Evolutionary conservation across 2,797 vertebrate species (phyloP).

Genomic region (Chelmon rostratus): DNA sequence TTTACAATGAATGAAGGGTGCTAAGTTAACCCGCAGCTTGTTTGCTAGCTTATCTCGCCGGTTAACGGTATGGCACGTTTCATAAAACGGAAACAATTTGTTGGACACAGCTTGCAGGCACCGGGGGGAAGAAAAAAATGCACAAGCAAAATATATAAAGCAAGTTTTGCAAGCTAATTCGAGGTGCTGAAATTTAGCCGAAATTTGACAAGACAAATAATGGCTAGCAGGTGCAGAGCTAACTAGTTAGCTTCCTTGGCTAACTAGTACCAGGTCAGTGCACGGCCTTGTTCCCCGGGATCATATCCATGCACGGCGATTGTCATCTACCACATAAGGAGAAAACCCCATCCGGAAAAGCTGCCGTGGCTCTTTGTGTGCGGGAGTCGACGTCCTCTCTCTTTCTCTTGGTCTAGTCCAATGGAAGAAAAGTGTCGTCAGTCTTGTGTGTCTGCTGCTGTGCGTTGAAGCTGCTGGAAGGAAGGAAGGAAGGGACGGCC

Average conservation of each 20-base stretch:
- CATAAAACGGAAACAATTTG: constrained; percentile 76
- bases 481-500: constrained; percentile 80
- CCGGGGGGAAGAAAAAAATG: not conserved
- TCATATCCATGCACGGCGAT: constrained; percentile 81
- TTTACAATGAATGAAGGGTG: constrained; percentile 73
- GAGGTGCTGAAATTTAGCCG: constrained; percentile 28
- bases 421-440: constrained; percentile 56
- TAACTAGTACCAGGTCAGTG: constrained; percentile 80
- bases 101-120: constrained; percentile 42
- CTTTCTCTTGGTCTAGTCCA: constrained; percentile 46
- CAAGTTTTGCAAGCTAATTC: constrained; percentile 42
- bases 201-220: constrained; percentile 48
- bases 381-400: constrained; percentile 74
- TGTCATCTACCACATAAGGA: constrained; percentile 75
- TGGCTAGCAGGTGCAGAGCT: constrained; percentile 80
- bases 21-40: constrained; percentile 42
- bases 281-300: constrained; percentile 80
- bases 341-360: constrained; percentile 71
- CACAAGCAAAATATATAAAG: constrained; percentile 15
- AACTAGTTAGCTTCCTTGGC: constrained; percentile 76
- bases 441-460: constrained; percentile 51
- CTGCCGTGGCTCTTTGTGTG: constrained; percentile 73
- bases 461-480: constrained; percentile 55
- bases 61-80: constrained; percentile 73
- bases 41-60: constrained; percentile 77